Base-by-base conservation (phyloP, 2,888 invertebrate species). In the Sturmia bella region DNA sequence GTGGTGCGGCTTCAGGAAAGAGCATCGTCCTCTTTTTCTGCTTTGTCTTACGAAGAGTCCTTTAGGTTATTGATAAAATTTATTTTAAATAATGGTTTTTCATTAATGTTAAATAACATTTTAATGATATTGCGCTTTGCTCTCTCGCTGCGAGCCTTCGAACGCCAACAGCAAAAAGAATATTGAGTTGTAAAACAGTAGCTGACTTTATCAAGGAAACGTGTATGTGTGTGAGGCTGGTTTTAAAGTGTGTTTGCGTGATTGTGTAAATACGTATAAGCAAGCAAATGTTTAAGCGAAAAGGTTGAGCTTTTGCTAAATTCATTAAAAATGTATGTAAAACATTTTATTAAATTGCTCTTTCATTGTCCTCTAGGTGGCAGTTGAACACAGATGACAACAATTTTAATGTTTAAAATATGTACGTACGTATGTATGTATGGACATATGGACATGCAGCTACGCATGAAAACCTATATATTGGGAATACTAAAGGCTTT, bases 21-120 rank as follows among this genome's bases (percentile, higher is more conserved):
- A 52, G 19, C 48, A 57, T 37, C 48, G 43, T 61, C 21, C 24
- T 79, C 45, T 79, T 54, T 39, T 37, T 24, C 0, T 72, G 15
- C 6, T 15, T 39, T 52, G 27, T n/a, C n/a, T n/a, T n/a, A n/a
- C n/a, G n/a, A n/a, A 11, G 6, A 57, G 11, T 43, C 63, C 52
- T 63, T 66, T 59, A 41, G 52, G 59, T 59, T 52, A 61, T 27
- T 32, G 59, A 32, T 43, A 45, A 37, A 41, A 61, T 80, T 75
- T 64, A 61, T 72, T 75, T 64, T 57, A 68, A 77, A 73, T 32
- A 43, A 63, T 43, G 43, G n/a, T 19, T 72, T 19, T 72, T 73
- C 77, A 74, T 77, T 73, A 73, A 81, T 81, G 57, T 64, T 77
- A 69, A 73, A 81, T 73, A 37, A 74, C 17, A 39, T 50, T 32